Evolutionary conservation across 2,888 invertebrate genomes (phyloP).

Genomic region (Drosophila kuntzei): DNA sequence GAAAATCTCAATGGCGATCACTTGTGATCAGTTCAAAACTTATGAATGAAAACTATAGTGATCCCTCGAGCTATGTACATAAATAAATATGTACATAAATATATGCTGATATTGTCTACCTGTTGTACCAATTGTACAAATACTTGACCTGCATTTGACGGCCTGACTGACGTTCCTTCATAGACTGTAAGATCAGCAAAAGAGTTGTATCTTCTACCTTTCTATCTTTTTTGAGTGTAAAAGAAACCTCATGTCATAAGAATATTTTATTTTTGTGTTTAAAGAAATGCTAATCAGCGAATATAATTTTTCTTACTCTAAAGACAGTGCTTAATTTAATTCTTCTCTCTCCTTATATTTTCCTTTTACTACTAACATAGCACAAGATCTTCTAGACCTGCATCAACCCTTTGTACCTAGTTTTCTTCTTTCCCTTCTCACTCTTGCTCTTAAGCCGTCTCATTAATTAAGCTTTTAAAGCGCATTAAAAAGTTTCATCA

Average conservation of each 20-base stretch:
- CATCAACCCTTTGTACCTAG: background rate
- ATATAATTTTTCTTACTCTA: no score
- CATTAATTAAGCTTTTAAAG: constrained; percentile 11
- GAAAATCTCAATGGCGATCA: constrained; percentile 22
- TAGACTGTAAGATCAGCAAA: constrained; percentile 29
- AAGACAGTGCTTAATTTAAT: background rate
- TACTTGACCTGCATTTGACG: constrained; percentile 64
- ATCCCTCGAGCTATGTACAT: background rate
- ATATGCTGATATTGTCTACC: constrained; percentile 52
- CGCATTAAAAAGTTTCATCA: constrained; percentile 38
- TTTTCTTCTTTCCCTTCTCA: background rate
- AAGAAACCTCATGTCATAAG: no score
- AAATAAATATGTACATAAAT: background rate
- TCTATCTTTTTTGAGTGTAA: background rate
- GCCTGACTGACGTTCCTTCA: constrained; percentile 25
- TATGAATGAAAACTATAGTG: constrained; percentile 47
- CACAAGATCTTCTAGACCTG: background rate
- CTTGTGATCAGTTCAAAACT: constrained; percentile 29
- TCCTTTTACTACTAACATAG: background rate
- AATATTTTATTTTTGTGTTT: no score
- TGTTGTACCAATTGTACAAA: constrained; percentile 46
- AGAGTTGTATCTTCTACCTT: background rate
- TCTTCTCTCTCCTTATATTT: background rate
- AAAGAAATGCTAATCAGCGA: no score
- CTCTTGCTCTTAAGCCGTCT: constrained; percentile 14